Percentiles rank a stretch among this genome's conserved stretches.
Conservation (phyloP, 92 coral and sea anemone genomes). For the Phymanthus crucifer region DNA sequence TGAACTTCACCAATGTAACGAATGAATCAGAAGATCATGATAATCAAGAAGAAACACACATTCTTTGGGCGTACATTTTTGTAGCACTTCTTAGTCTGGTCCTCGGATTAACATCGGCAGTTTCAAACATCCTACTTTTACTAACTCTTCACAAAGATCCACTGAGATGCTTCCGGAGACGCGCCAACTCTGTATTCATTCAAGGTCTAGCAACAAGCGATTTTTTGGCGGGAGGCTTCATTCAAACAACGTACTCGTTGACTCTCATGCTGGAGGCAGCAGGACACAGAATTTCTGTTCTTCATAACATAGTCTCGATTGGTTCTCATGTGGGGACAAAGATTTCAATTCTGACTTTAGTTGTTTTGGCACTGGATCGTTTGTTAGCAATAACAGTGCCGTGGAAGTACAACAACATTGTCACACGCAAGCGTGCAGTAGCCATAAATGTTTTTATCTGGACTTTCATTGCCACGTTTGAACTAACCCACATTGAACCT, state of each 20-base stretch:
- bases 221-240: constrained; percentile 52
- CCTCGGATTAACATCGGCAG: constrained; percentile 48
- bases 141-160: constrained; percentile 65
- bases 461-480: constrained; percentile 45
- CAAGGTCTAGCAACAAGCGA: constrained; percentile 60
- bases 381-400: constrained; percentile 54
- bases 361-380: constrained; percentile 65
- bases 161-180: constrained; percentile 53
- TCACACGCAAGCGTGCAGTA: constrained; percentile 45
- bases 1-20: neutral
- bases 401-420: constrained; percentile 45
- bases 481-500: constrained; percentile 45
- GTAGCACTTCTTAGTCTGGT: constrained; percentile 60
- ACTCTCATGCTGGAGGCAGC: constrained; percentile 43
- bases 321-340: constrained; percentile 61
- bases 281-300: neutral
- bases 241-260: constrained; percentile 48
- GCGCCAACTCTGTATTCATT: constrained; percentile 50
- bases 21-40: constrained; percentile 2
- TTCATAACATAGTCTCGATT: constrained; percentile 36
- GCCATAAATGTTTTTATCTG: constrained; percentile 44
- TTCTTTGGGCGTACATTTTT: constrained; percentile 1
- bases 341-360: constrained; percentile 62
- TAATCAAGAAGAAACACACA: neutral
- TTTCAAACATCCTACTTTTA: constrained; percentile 67